phyloP scores from a whole-genome alignment of 2,888 invertebrate genomes.

The Gymnocheta viridis region DNA sequence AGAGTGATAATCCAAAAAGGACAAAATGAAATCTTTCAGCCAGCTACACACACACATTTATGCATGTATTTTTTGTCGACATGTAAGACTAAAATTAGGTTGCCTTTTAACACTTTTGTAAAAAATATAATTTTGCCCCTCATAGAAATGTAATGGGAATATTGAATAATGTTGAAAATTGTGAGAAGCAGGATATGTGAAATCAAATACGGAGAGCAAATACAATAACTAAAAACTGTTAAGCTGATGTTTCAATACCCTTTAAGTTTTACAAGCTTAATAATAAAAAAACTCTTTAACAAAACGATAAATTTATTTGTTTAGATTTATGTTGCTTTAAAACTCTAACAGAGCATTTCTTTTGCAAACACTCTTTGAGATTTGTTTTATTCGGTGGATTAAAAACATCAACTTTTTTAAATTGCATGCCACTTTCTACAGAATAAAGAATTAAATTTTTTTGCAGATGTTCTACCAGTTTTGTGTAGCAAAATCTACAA shows the following conservation, averaged over 20 bases:
- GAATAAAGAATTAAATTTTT: background rate
- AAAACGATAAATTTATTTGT: no score
- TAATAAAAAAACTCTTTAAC: no score
- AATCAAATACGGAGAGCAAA: background rate
- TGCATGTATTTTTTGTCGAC: background rate
- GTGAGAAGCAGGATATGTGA: background rate
- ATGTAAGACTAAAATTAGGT: background rate
- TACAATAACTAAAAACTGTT: background rate
- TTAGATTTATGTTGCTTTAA: no score
- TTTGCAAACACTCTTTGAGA: no score
- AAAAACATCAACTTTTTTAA: no score
- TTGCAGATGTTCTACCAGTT: background rate
- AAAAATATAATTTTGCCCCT: background rate
- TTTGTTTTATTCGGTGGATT: no score
- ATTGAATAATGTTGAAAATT: background rate
- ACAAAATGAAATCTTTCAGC: background rate
- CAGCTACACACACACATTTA: no score
- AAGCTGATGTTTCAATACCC: no score
- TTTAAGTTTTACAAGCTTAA: no score
- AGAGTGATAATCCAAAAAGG: background rate
- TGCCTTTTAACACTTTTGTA: background rate
- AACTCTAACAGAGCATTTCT: no score
- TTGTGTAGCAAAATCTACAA: conserved; percentile 1
- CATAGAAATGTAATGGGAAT: background rate
- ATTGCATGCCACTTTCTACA: no score